phyloP scores from a whole-genome alignment of 2,113 vertebrate species.

The Numida meleagris region DNA sequence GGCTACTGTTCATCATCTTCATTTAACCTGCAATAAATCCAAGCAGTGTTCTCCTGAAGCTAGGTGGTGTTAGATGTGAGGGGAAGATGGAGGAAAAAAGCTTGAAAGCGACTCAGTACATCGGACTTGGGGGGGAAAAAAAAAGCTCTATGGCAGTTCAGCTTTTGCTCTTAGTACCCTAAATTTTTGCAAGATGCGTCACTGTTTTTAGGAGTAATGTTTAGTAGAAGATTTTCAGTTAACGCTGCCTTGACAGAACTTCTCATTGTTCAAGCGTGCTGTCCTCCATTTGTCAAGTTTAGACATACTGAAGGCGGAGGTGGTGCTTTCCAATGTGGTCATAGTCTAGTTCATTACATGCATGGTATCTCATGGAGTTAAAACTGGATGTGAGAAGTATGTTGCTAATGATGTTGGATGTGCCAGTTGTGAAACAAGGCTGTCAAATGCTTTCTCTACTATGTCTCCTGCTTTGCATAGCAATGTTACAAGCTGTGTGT shows the following conservation, averaged over 20 bases:
- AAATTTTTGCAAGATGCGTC: neutral
- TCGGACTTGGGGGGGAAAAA: neutral
- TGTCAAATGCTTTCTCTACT: neutral
- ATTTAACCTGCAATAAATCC: neutral
- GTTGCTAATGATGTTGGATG: neutral
- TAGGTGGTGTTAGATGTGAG: neutral
- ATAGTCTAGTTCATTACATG: neutral
- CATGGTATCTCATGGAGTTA: neutral
- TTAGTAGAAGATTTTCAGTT: neutral
- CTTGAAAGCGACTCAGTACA: neutral
- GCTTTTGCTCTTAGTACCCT: neutral
- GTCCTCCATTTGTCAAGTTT: neutral
- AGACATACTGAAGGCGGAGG: neutral
- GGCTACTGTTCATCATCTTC: neutral
- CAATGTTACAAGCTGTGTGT: neutral
- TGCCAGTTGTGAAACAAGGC: neutral
- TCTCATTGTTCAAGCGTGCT: neutral
- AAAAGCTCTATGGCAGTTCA: neutral
- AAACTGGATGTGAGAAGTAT: neutral
- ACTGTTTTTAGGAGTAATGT: neutral
- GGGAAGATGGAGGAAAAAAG: neutral
- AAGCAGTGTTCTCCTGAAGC: neutral
- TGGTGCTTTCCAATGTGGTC: rapidly evolving
- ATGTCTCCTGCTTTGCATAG: neutral
- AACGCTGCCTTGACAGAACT: neutral